These are phyloP conservation scores for Phylloscopus trochilus DNA, from an alignment of 2,113 vertebrate genomes.

Conservation along the genomic window DNA sequence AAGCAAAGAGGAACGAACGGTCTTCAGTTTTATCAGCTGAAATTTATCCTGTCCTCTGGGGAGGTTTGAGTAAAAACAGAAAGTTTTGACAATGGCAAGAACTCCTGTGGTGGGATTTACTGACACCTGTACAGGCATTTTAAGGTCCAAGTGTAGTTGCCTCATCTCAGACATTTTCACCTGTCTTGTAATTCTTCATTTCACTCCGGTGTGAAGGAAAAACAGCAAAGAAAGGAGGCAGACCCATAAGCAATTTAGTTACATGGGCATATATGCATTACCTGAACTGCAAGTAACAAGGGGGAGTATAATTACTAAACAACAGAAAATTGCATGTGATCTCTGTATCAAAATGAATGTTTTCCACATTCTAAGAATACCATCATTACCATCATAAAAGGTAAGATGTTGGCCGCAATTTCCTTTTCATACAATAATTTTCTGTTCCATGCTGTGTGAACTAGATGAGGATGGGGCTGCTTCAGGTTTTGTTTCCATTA, in stretches of 20 bases:
- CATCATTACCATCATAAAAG: neutral
- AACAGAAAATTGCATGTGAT: neutral
- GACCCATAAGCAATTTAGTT: neutral
- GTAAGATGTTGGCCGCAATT: neutral
- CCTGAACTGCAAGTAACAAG: neutral
- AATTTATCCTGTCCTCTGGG: conserved; percentile 21
- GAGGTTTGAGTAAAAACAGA: conserved; percentile 56
- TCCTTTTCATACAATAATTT: neutral
- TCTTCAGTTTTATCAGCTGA: conserved; percentile 46
- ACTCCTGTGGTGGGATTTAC: conserved; percentile 36
- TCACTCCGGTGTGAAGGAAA: neutral
- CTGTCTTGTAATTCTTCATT: conserved; percentile 17
- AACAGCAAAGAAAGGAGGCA: neutral
- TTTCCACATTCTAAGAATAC: neutral
- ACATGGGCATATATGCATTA: neutral
- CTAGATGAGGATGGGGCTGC: neutral
- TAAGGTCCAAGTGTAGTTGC: neutral
- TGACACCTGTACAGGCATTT: conserved; percentile 57
- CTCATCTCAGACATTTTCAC: conserved; percentile 32
- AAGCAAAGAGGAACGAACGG: conserved; percentile 66
- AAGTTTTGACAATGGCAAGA: conserved; percentile 49
- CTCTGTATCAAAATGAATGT: neutral
- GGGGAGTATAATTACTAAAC: neutral
- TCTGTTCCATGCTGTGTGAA: neutral
- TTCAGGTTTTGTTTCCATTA: neutral